Evolutionary conservation across 2,113 vertebrate species (phyloP), one percentile per base, ranked within the genome.

Genomic region (Barnardius zonarius): DNA sequence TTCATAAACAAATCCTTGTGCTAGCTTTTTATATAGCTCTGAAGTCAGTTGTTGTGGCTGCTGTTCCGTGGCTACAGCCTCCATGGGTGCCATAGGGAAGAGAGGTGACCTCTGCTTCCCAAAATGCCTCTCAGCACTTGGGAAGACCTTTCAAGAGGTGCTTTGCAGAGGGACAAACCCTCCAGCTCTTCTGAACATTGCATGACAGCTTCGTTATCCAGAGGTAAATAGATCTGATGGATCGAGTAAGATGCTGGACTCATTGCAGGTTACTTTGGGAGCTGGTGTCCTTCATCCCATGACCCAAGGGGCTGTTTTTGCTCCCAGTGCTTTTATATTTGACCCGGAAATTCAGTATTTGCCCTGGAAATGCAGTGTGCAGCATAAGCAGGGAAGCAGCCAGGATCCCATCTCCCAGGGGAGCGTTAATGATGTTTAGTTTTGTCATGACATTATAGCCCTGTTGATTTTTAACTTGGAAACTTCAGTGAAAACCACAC

Each of bases 401-500:
- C 31, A 54, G 70, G 49, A 78, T 86, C 55, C 28, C 37, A 23
- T 41, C 78, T 13, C 92, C 68, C 69, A 13, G 19, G 86, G 66
- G 68, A 55, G 90, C 9, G 18, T 86, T 81, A 67, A n/a, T 2
- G 66, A 33, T 86, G 88, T 78, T 96, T 86, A 19, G 57, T 79
- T 94, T 86, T 62, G 67, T 80, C 59, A 33, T 0, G 3, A 43
- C 44, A 11, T 76, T 84, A 20, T 7, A 79, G 52, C 75, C 49
- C n/a, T 85, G 70, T 76, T 93, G 88, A 62, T 88, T 92, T 93
- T 95, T 73, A 76, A 93, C 92, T 91, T 66, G 74, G 80, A 88
- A 92, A 77, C 90, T 86, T 92, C 51, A 70, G 61, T 88, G 89
- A n/a, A 94, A 95, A 39, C 88, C 92, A 92, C 92, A 90, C 90